phyloP scores from a whole-genome alignment of 2,888 invertebrate species.

The Drosophila lacicola region DNA sequence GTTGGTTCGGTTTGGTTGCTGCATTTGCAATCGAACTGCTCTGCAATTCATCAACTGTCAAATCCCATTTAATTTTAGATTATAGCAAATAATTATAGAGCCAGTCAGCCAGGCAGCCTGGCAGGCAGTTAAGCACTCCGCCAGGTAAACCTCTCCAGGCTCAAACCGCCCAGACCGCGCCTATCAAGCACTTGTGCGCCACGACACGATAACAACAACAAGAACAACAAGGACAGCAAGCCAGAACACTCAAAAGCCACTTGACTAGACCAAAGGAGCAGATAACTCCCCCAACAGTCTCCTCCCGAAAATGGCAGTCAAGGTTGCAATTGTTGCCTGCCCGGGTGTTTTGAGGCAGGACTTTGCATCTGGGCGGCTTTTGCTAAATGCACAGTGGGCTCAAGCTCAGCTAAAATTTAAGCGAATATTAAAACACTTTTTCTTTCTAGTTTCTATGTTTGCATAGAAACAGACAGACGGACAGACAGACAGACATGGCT shows the following conservation, averaged over 20 bases:
- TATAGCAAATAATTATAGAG: conserved; percentile 75
- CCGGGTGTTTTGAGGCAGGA: conserved; percentile 19
- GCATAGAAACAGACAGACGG: no score
- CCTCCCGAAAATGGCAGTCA: conserved; percentile 58
- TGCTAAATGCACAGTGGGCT: conserved; percentile 33
- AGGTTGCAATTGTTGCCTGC: conserved; percentile 72
- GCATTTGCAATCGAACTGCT: conserved; percentile 68
- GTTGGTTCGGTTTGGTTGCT: conserved; percentile 10
- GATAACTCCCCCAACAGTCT: conserved; percentile 25
- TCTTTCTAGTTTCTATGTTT: no score
- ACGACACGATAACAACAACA: conserved; percentile 40
- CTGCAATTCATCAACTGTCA: conserved; percentile 76
- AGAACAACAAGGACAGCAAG: conserved; percentile 31
- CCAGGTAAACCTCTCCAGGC: conserved; percentile 24
- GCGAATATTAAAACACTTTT: background rate
- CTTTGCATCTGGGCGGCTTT: conserved; percentile 27
- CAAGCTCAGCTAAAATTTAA: background rate
- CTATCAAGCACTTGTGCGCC: conserved; percentile 57
- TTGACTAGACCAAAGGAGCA: conserved; percentile 55
- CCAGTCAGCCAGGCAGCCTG: conserved; percentile 13
- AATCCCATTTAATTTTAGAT: conserved; percentile 76
- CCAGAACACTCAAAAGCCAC: conserved; percentile 65
- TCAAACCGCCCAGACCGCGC: conserved; percentile 17
- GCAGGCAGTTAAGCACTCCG: conserved; percentile 16
- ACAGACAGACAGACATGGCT: no score